Conservation (phyloP, 2,888 invertebrate genomes). For the Agrotis exclamationis region DNA sequence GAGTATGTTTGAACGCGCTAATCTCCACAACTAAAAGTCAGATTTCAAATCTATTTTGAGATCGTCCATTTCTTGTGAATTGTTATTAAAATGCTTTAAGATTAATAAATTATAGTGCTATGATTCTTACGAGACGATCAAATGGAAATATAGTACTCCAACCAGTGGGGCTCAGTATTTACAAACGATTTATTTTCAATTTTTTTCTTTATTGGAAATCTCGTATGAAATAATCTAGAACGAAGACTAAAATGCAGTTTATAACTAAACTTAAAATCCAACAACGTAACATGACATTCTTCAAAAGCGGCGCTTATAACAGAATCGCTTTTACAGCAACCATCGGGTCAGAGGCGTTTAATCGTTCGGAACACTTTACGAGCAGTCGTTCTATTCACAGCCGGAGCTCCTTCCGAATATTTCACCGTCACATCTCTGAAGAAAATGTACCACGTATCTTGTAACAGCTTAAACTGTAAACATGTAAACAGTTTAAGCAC, state of each 20-base stretch:
- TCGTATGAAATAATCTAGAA: not conserved
- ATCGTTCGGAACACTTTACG: constrained; percentile 84
- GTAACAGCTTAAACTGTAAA: constrained; percentile 64
- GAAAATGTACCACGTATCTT: constrained; percentile 63
- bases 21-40: no score
- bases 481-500: constrained; percentile 51
- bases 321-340: constrained; percentile 69
- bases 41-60: no score
- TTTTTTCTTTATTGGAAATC: not conserved
- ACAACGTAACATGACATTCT: constrained; percentile 57
- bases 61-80: no score
- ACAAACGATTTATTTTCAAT: not conserved
- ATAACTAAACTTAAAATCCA: constrained; percentile 31
- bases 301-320: constrained; percentile 66
- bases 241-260: not conserved
- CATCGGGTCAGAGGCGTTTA: constrained; percentile 78
- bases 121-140: no score
- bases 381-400: constrained; percentile 72
- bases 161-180: not conserved
- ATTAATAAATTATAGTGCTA: no score
- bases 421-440: constrained; percentile 58
- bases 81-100: no score
- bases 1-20: no score
- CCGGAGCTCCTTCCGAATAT: constrained; percentile 64
- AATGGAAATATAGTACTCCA: no score